phyloP scores from a whole-genome alignment of 2,113 vertebrate genomes.

The Gnathonemus longibarbis region DNA sequence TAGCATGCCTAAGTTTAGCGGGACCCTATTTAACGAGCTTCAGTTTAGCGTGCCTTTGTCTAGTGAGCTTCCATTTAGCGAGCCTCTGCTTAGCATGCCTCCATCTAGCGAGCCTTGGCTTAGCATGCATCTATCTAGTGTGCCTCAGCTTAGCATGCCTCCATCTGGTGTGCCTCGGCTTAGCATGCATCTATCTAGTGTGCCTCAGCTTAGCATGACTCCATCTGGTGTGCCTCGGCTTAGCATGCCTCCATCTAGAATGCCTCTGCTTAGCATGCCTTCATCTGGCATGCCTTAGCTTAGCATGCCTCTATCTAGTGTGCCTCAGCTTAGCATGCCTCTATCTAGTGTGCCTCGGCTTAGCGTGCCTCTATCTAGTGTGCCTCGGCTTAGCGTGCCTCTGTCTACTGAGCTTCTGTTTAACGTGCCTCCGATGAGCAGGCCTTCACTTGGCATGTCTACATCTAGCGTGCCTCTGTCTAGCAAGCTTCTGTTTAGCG shows the following conservation, averaged over 20 bases:
- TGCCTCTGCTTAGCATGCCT: not conserved
- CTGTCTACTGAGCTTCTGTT: not conserved
- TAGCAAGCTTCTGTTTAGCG: too few relatives aligned
- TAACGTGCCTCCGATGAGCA: not conserved
- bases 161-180: too few relatives aligned
- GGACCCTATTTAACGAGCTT: not conserved
- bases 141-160: not conserved
- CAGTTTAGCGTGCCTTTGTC: not conserved
- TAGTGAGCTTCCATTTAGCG: not conserved
- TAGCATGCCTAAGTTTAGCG: too few relatives aligned
- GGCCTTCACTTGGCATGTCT: not conserved
- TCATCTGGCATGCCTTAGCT: not conserved
- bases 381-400: not conserved
- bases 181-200: too few relatives aligned
- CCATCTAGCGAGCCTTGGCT: not conserved
- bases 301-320: not conserved
- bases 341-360: not conserved
- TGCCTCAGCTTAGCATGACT: not conserved
- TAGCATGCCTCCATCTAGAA: not conserved
- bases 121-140: not conserved
- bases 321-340: not conserved
- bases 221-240: not conserved
- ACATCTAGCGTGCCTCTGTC: not conserved
- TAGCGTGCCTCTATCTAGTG: not conserved
- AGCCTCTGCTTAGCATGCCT: not conserved